These are phyloP conservation scores for Acipenser transmontanus DNA, from an alignment of 2,797 vertebrate genomes.

Conservation along the genomic window DNA sequence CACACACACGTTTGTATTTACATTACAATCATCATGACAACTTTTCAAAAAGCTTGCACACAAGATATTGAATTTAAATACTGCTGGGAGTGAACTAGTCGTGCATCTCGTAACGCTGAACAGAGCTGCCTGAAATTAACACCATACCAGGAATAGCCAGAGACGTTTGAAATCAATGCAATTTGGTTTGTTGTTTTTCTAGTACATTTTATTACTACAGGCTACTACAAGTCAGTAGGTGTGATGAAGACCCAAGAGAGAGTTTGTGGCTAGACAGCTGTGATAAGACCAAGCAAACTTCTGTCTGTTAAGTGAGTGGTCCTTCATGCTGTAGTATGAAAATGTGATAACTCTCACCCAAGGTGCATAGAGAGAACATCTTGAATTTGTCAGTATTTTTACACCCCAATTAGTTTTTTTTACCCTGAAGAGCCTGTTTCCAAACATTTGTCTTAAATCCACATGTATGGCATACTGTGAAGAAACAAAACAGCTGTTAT, in stretches of 20 bases:
- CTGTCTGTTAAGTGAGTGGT: constrained; percentile 6
- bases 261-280: no score
- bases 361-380: neutral
- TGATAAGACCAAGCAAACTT: no score
- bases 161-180: neutral
- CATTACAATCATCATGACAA: no score
- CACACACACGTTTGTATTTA: no score
- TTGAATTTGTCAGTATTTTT: neutral
- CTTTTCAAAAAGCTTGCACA: no score
- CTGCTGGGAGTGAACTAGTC: no score
- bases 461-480: neutral
- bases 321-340: constrained; percentile 12
- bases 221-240: constrained; percentile 12
- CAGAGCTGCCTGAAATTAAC: neutral
- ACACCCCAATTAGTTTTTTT: neutral
- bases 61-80: no score
- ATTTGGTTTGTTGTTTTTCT: neutral
- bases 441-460: constrained; percentile 7
- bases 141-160: neutral
- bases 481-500: neutral
- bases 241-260: neutral
- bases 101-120: no score
- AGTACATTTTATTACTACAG: constrained; percentile 9
- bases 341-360: neutral
- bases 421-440: no score